Evolutionary conservation across 2,888 invertebrate species (phyloP), one percentile per base, ranked within the genome.

Genomic region (Blastobasis adustella): DNA sequence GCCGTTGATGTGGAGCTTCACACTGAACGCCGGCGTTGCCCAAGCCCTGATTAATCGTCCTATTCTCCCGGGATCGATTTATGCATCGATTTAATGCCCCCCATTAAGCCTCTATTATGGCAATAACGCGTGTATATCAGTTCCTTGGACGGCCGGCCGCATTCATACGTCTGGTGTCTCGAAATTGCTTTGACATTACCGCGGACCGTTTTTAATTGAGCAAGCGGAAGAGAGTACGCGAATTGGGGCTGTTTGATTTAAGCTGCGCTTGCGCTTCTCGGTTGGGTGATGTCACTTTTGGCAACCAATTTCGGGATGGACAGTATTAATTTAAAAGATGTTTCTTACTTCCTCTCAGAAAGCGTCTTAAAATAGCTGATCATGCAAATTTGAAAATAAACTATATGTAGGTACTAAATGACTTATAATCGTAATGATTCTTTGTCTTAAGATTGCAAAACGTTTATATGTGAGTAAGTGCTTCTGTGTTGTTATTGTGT

Each of bases 31-130:
- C 23, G 23, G 23, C 23, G 40, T 61, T 55, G 56, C 56, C 52
- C 53, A 59, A 58, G 53, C 50, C 45, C 47, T 53, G 81, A 82
- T 82, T 73, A 79, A 79, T 79, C 63, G 75, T 62, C 64, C 73
- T 71, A 81, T 81, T 82, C 74, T 79, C 57, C 56, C 48, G 37
- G 50, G 71, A 73, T 67, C 73, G 78, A 81, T 82, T 81, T 80
- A 82, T 77, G 73, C 64, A 60, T 69, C 69, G 71, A 71, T 73
- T 76, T 71, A 77, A 67, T 66, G 59, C 64, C 58, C 66, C 61
- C 73, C 63, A 75, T 78, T 79, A 76, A 65, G 58, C 64, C 52
- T 66, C 65, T 67, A 73, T 75, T 76, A 76, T 67, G 60, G 66
- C 58, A 65, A 63, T 68, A 71, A 70, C 69, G 68, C 68, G 57